A percentile compares a stretch with the other conserved stretches of the same genome.
These are phyloP conservation scores for Heliconius himera DNA, from an alignment of 1,140 invertebrate genomes.

Conservation along the genomic window DNA sequence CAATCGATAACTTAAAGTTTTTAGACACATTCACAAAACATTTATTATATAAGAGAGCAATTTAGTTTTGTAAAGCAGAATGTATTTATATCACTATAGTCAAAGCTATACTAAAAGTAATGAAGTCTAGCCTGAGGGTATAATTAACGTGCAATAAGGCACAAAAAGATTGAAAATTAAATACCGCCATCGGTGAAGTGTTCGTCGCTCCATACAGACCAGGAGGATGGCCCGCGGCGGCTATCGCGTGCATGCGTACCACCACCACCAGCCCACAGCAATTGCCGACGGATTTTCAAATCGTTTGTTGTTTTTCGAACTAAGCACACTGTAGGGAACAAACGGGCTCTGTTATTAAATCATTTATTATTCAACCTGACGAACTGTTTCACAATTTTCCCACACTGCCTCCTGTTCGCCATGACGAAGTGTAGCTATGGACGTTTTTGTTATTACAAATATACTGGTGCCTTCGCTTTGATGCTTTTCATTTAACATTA, in stretches of 20 bases:
- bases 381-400: slow-evolving; percentile 78
- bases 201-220: slow-evolving; percentile 33
- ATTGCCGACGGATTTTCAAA: slow-evolving; percentile 68
- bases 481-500: slow-evolving; percentile 38
- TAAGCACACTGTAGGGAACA: slow-evolving; percentile 65
- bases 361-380: slow-evolving; percentile 79
- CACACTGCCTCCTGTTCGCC: slow-evolving; percentile 49
- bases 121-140: slow-evolving; percentile 34
- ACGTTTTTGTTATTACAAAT: slow-evolving; percentile 37
- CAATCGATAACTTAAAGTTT: background rate
- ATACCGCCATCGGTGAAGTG: slow-evolving; percentile 41
- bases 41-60: background rate
- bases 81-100: slow-evolving; percentile 23
- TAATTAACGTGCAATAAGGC: slow-evolving; percentile 42
- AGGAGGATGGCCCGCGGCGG: slow-evolving; percentile 39
- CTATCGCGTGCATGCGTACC: slow-evolving; percentile 49
- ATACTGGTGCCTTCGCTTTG: slow-evolving; percentile 14
- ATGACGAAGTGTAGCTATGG: slow-evolving; percentile 37
- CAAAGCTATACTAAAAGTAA: slow-evolving; percentile 35
- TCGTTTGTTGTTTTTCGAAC: slow-evolving; percentile 77
- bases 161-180: slow-evolving; percentile 47
- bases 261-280: slow-evolving; percentile 42
- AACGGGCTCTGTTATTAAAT: slow-evolving; percentile 79
- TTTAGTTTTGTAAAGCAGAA: background rate
- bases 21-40: background rate